A percentile compares a stretch with the other conserved stretches of the same genome.
Evolutionary conservation across 2,888 invertebrate species (phyloP).

Genomic region (Eupithecia vulgata): DNA sequence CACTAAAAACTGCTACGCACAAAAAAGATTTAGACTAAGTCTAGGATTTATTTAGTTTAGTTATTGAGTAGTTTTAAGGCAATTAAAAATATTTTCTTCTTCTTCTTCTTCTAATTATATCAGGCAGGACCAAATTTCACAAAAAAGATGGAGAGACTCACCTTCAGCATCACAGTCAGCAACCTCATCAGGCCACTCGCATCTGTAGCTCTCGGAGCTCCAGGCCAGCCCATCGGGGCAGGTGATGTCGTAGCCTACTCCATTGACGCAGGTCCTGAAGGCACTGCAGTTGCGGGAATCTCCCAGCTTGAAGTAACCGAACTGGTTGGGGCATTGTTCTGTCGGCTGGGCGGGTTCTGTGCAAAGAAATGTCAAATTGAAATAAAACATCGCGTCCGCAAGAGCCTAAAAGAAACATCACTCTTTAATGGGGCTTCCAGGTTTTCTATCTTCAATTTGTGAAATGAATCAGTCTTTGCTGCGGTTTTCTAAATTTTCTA

Average conservation of each 20-base stretch:
- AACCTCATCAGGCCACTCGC: slow-evolving; percentile 95
- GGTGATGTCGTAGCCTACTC: slow-evolving; percentile 88
- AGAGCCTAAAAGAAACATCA: background rate
- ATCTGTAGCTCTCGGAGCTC: slow-evolving; percentile 88
- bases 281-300: slow-evolving; percentile 87
- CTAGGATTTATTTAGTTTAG: too few species aligned
- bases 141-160: slow-evolving; percentile 50
- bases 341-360: slow-evolving; percentile 89
- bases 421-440: background rate
- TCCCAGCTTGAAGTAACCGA: slow-evolving; percentile 90
- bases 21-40: too few species aligned
- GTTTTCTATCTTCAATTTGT: background rate
- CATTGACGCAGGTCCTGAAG: slow-evolving; percentile 92
- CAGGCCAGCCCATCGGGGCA: slow-evolving; percentile 94
- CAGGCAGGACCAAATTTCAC: background rate
- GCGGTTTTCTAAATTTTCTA: background rate
- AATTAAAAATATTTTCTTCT: too few species aligned
- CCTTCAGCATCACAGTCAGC: slow-evolving; percentile 92
- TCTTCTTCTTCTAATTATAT: too few species aligned
- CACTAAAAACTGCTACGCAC: too few species aligned
- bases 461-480: background rate
- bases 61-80: too few species aligned
- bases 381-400: background rate
- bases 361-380: background rate
- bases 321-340: slow-evolving; percentile 92